Evolutionary conservation across 2,113 vertebrate genomes (phyloP).

Genomic region (Siniperca knerii): DNA sequence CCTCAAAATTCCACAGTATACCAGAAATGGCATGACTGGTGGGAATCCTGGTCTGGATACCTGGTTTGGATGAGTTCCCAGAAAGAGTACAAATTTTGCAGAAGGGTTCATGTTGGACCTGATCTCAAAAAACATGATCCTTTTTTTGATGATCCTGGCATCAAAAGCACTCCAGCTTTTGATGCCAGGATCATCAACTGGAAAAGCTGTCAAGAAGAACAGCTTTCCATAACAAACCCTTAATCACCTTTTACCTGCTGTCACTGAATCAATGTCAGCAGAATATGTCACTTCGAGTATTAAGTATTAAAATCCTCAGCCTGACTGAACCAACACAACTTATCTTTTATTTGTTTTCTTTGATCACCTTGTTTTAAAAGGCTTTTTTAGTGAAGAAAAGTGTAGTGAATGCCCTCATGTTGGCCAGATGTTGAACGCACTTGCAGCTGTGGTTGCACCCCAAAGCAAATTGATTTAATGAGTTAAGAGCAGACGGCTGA

Average conservation of each 20-base stretch:
- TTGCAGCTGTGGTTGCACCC: slow-evolving; percentile 61
- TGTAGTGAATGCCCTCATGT: slow-evolving; percentile 6
- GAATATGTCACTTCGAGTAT: not conserved
- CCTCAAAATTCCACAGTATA: slow-evolving; percentile 11
- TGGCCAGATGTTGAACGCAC: slow-evolving; percentile 66
- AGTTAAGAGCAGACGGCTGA: slow-evolving; percentile 35
- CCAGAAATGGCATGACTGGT: not conserved
- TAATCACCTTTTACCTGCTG: not conserved
- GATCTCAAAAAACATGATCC: not conserved
- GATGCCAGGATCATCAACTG: not conserved
- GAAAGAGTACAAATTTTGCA: not conserved
- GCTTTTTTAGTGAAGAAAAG: not conserved
- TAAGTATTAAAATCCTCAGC: not conserved
- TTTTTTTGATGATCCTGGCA: not conserved
- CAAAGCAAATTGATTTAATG: slow-evolving; percentile 62
- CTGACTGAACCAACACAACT: not conserved
- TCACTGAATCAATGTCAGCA: not conserved
- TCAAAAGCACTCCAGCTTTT: not conserved
- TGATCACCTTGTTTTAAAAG: slow-evolving; percentile 20
- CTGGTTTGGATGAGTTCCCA: slow-evolving; percentile 8
- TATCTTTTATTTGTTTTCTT: slow-evolving; percentile 4
- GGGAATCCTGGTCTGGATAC: slow-evolving; percentile 17
- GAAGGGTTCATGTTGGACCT: not conserved
- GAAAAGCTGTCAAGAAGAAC: not conserved
- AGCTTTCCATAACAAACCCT: not conserved